Percentiles rank a stretch among this genome's conserved stretches.
These are phyloP conservation scores for Pitta sordida DNA, from an alignment of 2,113 vertebrate genomes.

Conservation along the genomic window DNA sequence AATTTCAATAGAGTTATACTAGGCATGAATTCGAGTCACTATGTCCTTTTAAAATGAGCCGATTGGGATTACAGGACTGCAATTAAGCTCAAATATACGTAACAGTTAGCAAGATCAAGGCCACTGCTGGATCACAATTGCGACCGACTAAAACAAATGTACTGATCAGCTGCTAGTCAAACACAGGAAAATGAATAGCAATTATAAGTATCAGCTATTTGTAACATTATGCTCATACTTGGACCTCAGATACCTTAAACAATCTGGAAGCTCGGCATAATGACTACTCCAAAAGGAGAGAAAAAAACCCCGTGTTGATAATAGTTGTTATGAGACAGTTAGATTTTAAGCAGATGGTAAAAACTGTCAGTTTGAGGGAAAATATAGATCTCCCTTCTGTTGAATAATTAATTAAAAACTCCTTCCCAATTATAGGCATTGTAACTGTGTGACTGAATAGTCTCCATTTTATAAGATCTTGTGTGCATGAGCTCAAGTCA, in stretches of 20 bases:
- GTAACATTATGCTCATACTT: not conserved
- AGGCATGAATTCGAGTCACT: not conserved
- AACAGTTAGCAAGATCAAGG: not conserved
- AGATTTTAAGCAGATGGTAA: constrained; percentile 32
- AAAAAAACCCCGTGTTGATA: not conserved
- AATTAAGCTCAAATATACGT: not conserved
- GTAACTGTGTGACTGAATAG: not conserved
- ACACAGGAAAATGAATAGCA: not conserved
- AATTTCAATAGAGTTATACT: not conserved
- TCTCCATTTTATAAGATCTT: not conserved
- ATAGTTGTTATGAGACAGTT: not conserved
- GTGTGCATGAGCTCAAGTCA: not conserved
- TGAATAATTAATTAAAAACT: constrained; percentile 46
- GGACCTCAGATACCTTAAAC: not conserved
- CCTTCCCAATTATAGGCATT: not conserved
- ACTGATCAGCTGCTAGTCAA: not conserved
- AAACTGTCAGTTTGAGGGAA: constrained; percentile 26
- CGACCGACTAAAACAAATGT: not conserved
- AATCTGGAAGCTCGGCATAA: not conserved
- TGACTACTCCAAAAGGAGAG: not conserved
- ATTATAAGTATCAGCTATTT: not conserved
- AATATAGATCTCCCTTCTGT: not conserved
- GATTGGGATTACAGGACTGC: not conserved
- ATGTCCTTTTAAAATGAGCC: not conserved
- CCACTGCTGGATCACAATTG: not conserved